Evolutionary conservation across 2,113 vertebrate species (phyloP).

Genomic region (Cyphomyrus discorhynchus): DNA sequence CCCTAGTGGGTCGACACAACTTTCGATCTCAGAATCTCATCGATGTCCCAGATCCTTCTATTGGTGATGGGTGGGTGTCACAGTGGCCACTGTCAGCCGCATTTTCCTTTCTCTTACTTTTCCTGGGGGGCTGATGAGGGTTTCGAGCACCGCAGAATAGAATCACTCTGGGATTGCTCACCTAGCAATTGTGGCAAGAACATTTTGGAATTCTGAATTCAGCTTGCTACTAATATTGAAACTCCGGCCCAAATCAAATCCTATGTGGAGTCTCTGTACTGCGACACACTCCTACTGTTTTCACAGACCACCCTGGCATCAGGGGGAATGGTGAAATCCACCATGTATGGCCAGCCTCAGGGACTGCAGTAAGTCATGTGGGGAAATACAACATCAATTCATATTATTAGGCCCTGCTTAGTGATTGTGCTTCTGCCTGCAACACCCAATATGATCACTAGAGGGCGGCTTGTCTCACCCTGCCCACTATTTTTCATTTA

Average conservation of each 20-base stretch:
- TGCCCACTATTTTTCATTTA: background rate
- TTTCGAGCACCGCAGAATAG: background rate
- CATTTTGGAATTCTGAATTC: background rate
- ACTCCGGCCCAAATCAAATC: background rate
- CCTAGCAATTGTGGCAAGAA: background rate
- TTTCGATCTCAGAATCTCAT: background rate
- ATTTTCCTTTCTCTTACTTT: background rate
- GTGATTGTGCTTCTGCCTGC: background rate
- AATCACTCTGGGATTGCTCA: background rate
- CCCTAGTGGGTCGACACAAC: background rate
- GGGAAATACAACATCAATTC: background rate
- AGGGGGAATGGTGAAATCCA: background rate
- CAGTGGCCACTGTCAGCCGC: background rate
- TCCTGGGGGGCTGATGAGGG: background rate
- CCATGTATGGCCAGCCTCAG: background rate
- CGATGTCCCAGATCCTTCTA: background rate
- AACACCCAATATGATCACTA: background rate
- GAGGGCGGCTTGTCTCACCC: background rate
- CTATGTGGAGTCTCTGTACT: background rate
- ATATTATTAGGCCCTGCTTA: background rate
- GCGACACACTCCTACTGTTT: background rate
- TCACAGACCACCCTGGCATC: background rate
- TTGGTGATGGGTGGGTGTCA: background rate
- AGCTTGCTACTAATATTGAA: background rate
- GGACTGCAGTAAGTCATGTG: background rate